Base-by-base conservation (phyloP, 30 jellyfish, hydroid and myxozoan genomes). In the Pseudorhiza aurosa region DNA sequence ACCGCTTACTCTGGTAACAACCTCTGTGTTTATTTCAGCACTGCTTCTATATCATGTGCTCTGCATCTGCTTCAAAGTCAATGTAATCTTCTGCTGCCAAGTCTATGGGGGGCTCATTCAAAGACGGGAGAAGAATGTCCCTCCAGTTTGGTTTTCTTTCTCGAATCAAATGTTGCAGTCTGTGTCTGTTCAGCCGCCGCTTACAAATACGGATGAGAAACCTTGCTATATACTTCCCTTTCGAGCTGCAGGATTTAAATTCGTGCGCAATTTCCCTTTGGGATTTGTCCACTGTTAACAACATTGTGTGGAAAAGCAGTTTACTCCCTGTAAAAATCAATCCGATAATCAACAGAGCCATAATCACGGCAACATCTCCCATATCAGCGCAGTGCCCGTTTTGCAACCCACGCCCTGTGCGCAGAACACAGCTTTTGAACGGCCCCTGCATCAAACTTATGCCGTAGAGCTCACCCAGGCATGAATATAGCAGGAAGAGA, bases 31-130 rank as follows among this genome's bases (percentile, higher is more conserved):
- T n/a, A n/a, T n/a, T n/a, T n/a, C n/a, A n/a, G n/a, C n/a, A n/a
- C n/a, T n/a, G n/a, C n/a, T n/a, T n/a, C n/a, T 42, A 85, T 32
- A 85, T 55, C 96, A 85, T 73, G 62, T 60, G 71, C 11, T 57
- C 83, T 28, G 83, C 65, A 71, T 75, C 88, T 7, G 50, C 45
- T 28, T 72, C 88, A 32, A 70, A 58, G 21, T 88, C 91, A 36
- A 80, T 36, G 11, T 42, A n/a, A 65, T 88, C 97, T 53, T 88
- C 95, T 2, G 89, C 82, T 1, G 90, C 22, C 29, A 80, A 46
- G 28, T 88, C 97, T 10, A 80, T 88, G 7, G 91, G 91, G 17
- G 89, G 83, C 68, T 80, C 84, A 75, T 62, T 50, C 64, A 88
- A 72, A 10, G 94, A 65, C 11, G 97, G 97, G 10, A 80, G 50